These are phyloP conservation scores for Pasiphila rectangulata DNA, from an alignment of 2,888 invertebrate species.

Conservation along the genomic window DNA sequence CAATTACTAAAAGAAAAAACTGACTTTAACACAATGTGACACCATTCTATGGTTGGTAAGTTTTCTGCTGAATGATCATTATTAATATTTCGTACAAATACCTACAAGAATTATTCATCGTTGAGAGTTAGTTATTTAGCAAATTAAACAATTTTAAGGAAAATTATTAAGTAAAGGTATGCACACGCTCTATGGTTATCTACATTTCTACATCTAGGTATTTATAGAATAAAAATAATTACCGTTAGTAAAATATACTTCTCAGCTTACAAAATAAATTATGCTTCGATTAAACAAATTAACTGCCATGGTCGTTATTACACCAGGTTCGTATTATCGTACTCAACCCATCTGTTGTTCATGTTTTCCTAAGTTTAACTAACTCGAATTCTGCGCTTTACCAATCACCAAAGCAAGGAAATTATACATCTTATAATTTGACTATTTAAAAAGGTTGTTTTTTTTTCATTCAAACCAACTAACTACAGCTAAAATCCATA, in stretches of 20 bases:
- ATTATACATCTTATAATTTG: slow-evolving; percentile 24
- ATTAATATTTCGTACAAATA: slow-evolving; percentile 10
- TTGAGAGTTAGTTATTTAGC: not conserved
- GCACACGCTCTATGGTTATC: slow-evolving; percentile 66
- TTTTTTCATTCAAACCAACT: slow-evolving; percentile 29
- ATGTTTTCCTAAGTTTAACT: slow-evolving; percentile 16
- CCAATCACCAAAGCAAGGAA: slow-evolving; percentile 30
- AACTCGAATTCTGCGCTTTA: slow-evolving; percentile 15
- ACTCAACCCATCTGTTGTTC: slow-evolving; percentile 22
- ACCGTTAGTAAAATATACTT: slow-evolving; percentile 51
- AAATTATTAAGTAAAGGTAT: slow-evolving; percentile 22
- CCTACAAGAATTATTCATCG: not conserved
- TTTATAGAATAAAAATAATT: slow-evolving; percentile 46
- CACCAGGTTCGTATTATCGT: slow-evolving; percentile 39
- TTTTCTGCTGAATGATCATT: not conserved
- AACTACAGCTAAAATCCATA: slow-evolving; percentile 29
- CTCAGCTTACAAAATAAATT: slow-evolving; percentile 63
- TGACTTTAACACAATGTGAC: too few relatives aligned
- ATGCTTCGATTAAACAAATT: slow-evolving; percentile 53
- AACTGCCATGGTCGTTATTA: slow-evolving; percentile 31
- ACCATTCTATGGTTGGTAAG: not conserved
- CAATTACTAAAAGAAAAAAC: too few relatives aligned
- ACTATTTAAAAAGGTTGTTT: slow-evolving; percentile 28
- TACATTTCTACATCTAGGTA: slow-evolving; percentile 74
- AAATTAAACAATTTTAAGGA: slow-evolving; percentile 11